Evolutionary conservation across 1,140 invertebrate species (phyloP).

Genomic region (Metopolophium dirhodum): DNA sequence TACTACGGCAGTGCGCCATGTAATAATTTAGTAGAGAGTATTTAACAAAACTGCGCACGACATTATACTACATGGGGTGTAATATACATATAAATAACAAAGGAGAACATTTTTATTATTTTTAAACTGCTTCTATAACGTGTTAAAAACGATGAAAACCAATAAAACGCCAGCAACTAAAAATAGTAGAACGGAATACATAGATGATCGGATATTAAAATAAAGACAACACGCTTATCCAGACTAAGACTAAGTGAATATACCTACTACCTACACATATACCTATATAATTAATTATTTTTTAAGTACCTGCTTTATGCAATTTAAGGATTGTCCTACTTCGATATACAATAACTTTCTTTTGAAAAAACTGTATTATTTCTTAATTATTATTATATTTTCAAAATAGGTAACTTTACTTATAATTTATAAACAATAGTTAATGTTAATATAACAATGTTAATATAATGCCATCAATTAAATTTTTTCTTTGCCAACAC

Average conservation of each 20-base stretch:
- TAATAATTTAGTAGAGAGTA: not conserved
- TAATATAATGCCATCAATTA: not conserved
- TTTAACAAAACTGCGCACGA: not conserved
- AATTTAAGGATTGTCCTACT: not conserved
- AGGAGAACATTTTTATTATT: not conserved
- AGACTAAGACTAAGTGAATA: no score
- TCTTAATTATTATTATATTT: not conserved
- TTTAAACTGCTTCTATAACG: not conserved
- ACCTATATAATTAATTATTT: no score
- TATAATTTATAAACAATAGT: not conserved
- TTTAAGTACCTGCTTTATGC: no score
- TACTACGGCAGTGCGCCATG: not conserved
- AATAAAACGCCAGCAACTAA: not conserved
- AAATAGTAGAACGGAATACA: not conserved
- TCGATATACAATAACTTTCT: not conserved
- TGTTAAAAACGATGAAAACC: not conserved
- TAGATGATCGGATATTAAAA: not conserved
- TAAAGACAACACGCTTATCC: no score
- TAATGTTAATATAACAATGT: not conserved
- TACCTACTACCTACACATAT: no score
- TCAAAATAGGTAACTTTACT: not conserved
- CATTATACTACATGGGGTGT: not conserved
- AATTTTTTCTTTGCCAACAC: not conserved
- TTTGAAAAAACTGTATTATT: not conserved
- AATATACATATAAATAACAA: conserved; percentile 8